Evolutionary conservation across 23 tunicate genomes (phyloP).

Genomic region (Styela clava): DNA sequence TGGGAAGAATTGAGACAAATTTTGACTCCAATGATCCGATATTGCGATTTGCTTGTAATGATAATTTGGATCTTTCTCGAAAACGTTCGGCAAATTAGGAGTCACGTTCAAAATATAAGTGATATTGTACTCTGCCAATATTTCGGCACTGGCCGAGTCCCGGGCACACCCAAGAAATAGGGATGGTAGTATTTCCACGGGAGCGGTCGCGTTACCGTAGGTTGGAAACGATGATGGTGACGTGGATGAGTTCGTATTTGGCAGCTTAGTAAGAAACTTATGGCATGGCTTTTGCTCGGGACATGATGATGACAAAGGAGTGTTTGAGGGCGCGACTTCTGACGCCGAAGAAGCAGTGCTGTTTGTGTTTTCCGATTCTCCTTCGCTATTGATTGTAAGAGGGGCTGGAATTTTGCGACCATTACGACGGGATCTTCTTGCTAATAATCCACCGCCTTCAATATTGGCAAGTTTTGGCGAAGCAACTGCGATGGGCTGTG

Average conservation of each 20-base stretch:
- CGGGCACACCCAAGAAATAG: conserved; percentile 88
- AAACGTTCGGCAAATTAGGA: conserved; percentile 90
- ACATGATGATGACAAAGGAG: conserved; percentile 31
- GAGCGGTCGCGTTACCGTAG: conserved; percentile 46
- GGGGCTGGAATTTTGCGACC: conserved; percentile 28
- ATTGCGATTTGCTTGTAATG: conserved; percentile 93
- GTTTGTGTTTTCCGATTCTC: conserved; percentile 81
- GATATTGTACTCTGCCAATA: conserved; percentile 57
- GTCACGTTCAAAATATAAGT: conserved; percentile 90
- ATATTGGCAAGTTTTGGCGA: neutral
- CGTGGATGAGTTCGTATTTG: conserved; percentile 26
- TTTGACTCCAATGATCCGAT: conserved; percentile 97
- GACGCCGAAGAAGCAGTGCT: conserved; percentile 46
- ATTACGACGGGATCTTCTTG: conserved; percentile 16
- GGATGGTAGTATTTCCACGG: conserved; percentile 83
- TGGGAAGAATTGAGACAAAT: conserved; percentile 93
- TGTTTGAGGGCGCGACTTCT: conserved; percentile 22
- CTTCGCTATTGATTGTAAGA: conserved; percentile 61
- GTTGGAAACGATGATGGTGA: conserved; percentile 7
- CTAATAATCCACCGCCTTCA: conserved; percentile 14
- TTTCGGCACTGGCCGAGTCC: conserved; percentile 82
- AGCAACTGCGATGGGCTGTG: neutral
- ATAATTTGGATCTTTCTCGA: conserved; percentile 60
- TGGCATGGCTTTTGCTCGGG: conserved; percentile 12
- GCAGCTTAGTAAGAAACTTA: neutral